Percentiles rank a stretch among this genome's conserved stretches.
These are phyloP conservation scores for Vollenhovia emeryi DNA, from an alignment of 1,140 invertebrate species.

Conservation along the genomic window DNA sequence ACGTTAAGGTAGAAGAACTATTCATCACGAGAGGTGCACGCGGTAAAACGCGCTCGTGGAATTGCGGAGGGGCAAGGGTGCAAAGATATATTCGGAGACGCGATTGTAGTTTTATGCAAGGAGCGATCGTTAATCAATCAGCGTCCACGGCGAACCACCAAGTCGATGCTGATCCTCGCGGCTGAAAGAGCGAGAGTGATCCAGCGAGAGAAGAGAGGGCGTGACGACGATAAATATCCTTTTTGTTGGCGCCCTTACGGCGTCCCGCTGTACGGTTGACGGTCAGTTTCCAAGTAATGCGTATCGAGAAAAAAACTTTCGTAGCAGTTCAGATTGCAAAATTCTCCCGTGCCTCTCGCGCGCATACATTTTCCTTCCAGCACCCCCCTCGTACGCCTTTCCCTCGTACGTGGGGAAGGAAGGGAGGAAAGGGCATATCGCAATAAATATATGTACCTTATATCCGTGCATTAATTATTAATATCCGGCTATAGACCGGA, in stretches of 20 bases:
- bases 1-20: constrained; percentile 58
- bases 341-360: constrained; percentile 26
- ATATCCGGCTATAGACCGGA: not conserved
- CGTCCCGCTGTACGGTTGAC: constrained; percentile 58
- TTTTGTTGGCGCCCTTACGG: constrained; percentile 68
- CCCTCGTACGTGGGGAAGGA: not conserved
- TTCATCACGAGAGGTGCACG: constrained; percentile 56
- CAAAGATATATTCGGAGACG: constrained; percentile 46
- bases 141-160: constrained; percentile 44
- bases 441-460: not conserved
- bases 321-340: not conserved
- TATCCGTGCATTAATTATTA: constrained; percentile 8
- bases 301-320: constrained; percentile 57
- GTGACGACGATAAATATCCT: constrained; percentile 79
- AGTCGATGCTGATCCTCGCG: constrained; percentile 63
- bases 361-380: not conserved
- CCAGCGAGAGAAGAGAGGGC: constrained; percentile 31
- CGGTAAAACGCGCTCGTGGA: constrained; percentile 57
- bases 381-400: not conserved
- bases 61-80: constrained; percentile 9
- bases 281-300: constrained; percentile 74
- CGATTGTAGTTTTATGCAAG: constrained; percentile 79
- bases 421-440: not conserved
- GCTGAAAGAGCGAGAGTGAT: constrained; percentile 66
- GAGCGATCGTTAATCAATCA: constrained; percentile 81